Evolutionary conservation across 2,888 invertebrate species (phyloP).

Genomic region (Ormyrus thymus): DNA sequence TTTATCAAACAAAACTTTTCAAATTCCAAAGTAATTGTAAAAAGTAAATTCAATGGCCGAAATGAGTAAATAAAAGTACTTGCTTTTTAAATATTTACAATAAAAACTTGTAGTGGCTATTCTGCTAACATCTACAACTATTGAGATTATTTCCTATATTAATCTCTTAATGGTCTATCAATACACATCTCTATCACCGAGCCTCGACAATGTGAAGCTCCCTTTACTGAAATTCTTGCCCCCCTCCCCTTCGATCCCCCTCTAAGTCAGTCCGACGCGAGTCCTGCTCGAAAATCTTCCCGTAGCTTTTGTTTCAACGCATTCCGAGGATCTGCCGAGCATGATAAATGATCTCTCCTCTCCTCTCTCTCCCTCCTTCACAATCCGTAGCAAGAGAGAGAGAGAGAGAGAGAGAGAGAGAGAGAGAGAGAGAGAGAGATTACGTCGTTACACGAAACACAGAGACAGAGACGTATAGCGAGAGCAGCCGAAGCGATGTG

Average conservation of each 20-base stretch:
- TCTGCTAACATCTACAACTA: too few species aligned
- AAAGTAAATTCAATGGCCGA: too few species aligned
- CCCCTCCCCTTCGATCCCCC: constrained; percentile 11
- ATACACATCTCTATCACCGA: neutral
- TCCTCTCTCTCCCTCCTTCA: neutral
- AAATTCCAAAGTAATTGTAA: too few species aligned
- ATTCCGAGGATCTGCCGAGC: constrained; percentile 66
- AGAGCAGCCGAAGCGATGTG: constrained; percentile 54
- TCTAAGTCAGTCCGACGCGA: constrained; percentile 50
- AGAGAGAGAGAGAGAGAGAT: neutral
- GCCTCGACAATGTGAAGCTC: neutral
- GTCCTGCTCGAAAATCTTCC: constrained; percentile 68
- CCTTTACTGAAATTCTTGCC: constrained; percentile 11
- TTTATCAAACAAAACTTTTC: too few species aligned
- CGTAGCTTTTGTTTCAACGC: constrained; percentile 72
- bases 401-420: neutral
- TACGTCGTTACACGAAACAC: neutral
- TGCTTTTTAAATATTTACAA: too few species aligned
- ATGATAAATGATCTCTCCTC: constrained; percentile 71
- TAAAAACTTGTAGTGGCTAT: too few species aligned
- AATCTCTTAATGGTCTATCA: neutral
- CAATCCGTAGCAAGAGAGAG: constrained; percentile 42
- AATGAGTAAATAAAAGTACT: too few species aligned
- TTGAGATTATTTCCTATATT: too few species aligned
- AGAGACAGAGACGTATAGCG: neutral